A percentile compares a stretch with the other conserved stretches of the same genome.
Conservation (phyloP, 2,888 invertebrate genomes). For the Drosophila longiperda region DNA sequence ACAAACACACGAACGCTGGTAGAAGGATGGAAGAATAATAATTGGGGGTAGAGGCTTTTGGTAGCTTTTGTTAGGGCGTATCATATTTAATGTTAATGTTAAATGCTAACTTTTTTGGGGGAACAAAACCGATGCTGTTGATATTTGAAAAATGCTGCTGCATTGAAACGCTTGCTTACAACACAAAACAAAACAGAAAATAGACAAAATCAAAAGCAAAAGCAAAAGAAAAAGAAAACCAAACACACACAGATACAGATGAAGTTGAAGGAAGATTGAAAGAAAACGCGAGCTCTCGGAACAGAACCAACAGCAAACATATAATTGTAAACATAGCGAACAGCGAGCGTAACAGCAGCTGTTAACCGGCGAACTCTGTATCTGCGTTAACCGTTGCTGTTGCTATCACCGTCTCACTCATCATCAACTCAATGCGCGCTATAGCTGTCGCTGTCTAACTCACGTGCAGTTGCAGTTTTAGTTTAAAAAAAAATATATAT, state of each 20-base stretch:
- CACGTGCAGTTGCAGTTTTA: constrained; percentile 55
- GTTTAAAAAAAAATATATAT: constrained; percentile 25
- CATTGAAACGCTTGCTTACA: constrained; percentile 62
- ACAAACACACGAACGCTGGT: not conserved
- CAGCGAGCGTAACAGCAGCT: constrained; percentile 11
- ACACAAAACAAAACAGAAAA: constrained; percentile 27
- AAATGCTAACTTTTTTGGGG: constrained; percentile 46
- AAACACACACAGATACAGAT: constrained; percentile 18
- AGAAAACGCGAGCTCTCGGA: constrained; percentile 61
- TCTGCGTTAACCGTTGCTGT: constrained; percentile 17
- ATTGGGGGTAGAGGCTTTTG: constrained; percentile 1
- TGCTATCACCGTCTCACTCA: constrained; percentile 43
- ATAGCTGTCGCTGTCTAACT: constrained; percentile 58
- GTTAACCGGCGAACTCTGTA: constrained; percentile 10
- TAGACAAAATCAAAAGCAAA: constrained; percentile 15
- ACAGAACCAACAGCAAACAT: constrained; percentile 42
- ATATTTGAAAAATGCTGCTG: constrained; percentile 66
- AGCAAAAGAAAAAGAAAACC: constrained; percentile 10
- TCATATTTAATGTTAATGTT: constrained; percentile 64
- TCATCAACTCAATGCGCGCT: constrained; percentile 45
- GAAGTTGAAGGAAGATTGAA: constrained; percentile 7
- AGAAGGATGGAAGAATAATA: not conserved
- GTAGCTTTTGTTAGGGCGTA: constrained; percentile 35
- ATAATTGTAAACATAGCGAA: constrained; percentile 10
- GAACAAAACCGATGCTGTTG: constrained; percentile 55